phyloP scores from a whole-genome alignment of 2,888 invertebrate species.

The Cheiracanthium punctorium region DNA sequence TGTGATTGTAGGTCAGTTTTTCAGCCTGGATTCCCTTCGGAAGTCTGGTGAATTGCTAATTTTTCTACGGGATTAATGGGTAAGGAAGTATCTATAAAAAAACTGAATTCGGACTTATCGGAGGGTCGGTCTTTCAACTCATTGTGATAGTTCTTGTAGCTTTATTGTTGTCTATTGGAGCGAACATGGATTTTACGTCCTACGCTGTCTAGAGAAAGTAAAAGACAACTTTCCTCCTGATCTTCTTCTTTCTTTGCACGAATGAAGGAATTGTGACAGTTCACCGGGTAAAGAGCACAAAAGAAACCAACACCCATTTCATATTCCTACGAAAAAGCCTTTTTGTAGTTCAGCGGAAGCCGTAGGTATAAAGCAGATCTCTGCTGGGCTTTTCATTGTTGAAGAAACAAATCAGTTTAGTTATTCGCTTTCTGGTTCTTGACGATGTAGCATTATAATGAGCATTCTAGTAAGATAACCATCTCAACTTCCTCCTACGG shows the following conservation, averaged over 20 bases:
- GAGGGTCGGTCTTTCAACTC: too few relatives aligned
- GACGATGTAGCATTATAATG: background rate
- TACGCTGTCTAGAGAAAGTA: background rate
- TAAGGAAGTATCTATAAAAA: too few relatives aligned
- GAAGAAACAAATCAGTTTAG: background rate
- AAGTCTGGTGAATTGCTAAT: too few relatives aligned
- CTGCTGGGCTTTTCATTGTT: background rate
- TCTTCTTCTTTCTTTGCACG: background rate
- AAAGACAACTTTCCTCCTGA: background rate
- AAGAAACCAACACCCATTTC: background rate
- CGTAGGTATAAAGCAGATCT: background rate
- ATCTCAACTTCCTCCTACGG: background rate
- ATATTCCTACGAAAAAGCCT: background rate
- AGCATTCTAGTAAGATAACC: background rate
- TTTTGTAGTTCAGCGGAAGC: background rate
- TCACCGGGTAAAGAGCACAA: background rate
- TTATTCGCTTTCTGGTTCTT: background rate
- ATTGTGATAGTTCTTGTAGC: too few relatives aligned
- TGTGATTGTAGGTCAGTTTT: too few relatives aligned
- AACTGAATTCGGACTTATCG: too few relatives aligned
- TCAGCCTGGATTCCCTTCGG: too few relatives aligned
- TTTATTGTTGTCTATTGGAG: background rate
- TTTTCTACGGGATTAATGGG: too few relatives aligned
- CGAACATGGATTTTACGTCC: background rate
- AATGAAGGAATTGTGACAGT: background rate